Conservation (phyloP, 2,113 vertebrate species). For the Cephalopterus ornatus region DNA sequence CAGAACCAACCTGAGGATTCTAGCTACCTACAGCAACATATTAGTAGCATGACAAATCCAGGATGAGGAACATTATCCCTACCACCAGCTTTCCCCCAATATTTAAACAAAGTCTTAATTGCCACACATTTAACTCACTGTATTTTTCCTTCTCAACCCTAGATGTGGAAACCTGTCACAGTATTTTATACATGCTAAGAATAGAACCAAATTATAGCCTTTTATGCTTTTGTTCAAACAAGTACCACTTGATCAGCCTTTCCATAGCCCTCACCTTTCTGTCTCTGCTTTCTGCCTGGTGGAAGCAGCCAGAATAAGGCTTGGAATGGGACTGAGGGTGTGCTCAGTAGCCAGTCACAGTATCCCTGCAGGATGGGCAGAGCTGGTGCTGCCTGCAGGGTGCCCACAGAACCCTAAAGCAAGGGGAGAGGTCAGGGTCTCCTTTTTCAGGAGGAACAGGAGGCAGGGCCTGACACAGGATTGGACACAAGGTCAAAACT, state of each 20-base stretch:
- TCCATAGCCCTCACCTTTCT: neutral
- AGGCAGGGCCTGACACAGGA: neutral
- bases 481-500: neutral
- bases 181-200: neutral
- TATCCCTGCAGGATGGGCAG: rapidly evolving
- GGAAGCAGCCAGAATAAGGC: neutral
- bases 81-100: neutral
- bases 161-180: neutral
- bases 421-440: rapidly evolving
- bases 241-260: neutral
- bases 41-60: neutral
- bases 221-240: neutral
- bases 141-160: neutral
- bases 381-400: rapidly evolving
- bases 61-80: neutral
- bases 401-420: rapidly evolving
- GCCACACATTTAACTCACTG: neutral
- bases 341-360: rapidly evolving
- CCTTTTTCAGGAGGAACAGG: neutral
- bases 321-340: rapidly evolving
- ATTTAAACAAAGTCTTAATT: neutral
- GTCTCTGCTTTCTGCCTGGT: neutral
- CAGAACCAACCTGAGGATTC: neutral
- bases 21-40: neutral
- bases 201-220: neutral